Evolutionary conservation across 2,797 vertebrate species (phyloP).

Genomic region (Nannoperca obscura): DNA sequence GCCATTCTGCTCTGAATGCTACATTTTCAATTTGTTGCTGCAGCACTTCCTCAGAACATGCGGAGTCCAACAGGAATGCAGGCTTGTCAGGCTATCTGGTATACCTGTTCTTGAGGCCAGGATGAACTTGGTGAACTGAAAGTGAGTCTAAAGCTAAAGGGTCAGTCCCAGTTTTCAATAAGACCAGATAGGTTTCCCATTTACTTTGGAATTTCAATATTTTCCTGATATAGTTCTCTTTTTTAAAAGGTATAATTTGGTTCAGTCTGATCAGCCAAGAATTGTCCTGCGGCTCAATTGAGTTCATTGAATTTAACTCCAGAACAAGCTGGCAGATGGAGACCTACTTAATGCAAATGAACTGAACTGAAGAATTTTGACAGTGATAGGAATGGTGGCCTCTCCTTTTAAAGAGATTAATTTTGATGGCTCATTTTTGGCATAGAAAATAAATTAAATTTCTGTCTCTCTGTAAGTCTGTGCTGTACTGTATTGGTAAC

Average conservation of each 20-base stretch:
- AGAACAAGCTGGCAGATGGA: constrained; percentile 33
- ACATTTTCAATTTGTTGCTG: neutral
- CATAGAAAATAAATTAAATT: constrained; percentile 12
- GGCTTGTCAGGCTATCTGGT: neutral
- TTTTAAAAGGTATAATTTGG: constrained; percentile 26
- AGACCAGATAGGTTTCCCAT: constrained; percentile 16
- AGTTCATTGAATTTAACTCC: constrained; percentile 30
- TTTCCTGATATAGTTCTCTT: constrained; percentile 7
- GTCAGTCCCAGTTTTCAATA: constrained; percentile 8
- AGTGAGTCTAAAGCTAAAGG: neutral
- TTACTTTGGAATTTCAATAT: constrained; percentile 35
- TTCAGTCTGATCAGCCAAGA: constrained; percentile 24
- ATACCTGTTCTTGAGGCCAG: neutral
- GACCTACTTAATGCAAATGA: constrained; percentile 30
- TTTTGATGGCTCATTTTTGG: constrained; percentile 27
- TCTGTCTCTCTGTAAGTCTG: constrained; percentile 2
- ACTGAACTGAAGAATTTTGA: constrained; percentile 26
- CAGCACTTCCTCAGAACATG: neutral
- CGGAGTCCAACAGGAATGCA: neutral
- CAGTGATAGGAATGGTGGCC: constrained; percentile 19
- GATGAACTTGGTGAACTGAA: neutral
- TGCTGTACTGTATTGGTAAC: neutral
- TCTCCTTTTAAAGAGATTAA: constrained; percentile 23
- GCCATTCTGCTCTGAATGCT: neutral
- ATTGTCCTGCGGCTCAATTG: constrained; percentile 33